Evolutionary conservation across 1,140 invertebrate species (phyloP), one percentile per base, ranked within the genome.

Genomic region (Stegodyphus mimosarum): DNA sequence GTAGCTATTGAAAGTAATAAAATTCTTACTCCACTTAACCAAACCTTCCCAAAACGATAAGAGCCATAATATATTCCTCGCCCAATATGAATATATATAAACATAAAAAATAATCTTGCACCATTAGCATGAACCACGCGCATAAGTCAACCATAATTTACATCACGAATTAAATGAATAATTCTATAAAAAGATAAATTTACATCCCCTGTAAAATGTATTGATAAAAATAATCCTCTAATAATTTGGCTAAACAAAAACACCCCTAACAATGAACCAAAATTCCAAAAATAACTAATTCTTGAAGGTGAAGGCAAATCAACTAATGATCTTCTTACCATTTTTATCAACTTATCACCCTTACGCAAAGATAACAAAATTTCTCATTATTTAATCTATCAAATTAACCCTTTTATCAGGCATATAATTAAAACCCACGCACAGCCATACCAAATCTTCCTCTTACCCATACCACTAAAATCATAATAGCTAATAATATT

Each of bases 161-260:
- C 33, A 1, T 33, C 33, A 1, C 3, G 33, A 33, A 33, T 33
- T 33, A 33, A 1, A 33, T 33, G 33, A 33, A 33, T 33, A 33
- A 33, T 33, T 33, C 33, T 33, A 33, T 33, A 33, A 33, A 33
- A 33, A 1, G 33, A 33, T 33, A 33, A 33, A 33, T 33, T 33
- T 33, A 33, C 33, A 33, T 92, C 90, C 49, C 91, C 89, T 66
- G 90, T 90, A 90, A 93, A 93, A 89, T 93, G 92, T 91, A 93
- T 92, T 6, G 92, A 90, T 91, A 93, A 90, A 89, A 93, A 93
- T 88, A 93, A 81, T 80, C 92, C 92, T 66, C 91, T 91, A 83
- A 93, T 86, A 91, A 93, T 92, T n/a, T n/a, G n/a, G n/a, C 92
- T 92, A 87, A 91, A 89, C 92, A 93, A 86, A 78, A 69, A 78